Evolutionary conservation across 2,797 vertebrate species (phyloP).

Genomic region (Centroberyx gerrardi): DNA sequence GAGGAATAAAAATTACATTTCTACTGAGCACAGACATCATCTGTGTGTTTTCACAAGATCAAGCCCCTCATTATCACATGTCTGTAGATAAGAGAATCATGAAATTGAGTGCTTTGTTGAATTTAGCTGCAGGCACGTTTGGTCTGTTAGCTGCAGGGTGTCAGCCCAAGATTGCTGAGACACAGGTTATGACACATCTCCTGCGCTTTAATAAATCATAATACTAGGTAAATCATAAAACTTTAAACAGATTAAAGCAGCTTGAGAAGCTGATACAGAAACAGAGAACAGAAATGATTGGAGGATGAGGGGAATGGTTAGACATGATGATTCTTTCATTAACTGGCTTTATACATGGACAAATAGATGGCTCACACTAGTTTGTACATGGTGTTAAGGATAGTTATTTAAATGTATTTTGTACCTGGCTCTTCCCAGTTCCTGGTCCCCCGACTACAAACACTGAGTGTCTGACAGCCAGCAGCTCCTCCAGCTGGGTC

Average conservation of each 20-base stretch:
- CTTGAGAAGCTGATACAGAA: too few species aligned
- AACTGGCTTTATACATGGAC: not conserved
- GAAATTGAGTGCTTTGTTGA: not conserved
- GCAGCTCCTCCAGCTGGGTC: conserved; percentile 85
- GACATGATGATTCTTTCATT: not conserved
- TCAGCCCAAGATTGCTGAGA: not conserved
- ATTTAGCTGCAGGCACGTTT: not conserved
- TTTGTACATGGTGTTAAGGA: conserved; percentile 2
- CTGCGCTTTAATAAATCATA: too few species aligned
- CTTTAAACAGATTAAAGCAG: too few species aligned
- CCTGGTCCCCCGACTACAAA: conserved; percentile 87
- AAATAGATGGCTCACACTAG: not conserved
- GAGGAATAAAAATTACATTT: conserved; percentile 9
- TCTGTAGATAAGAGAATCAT: not conserved
- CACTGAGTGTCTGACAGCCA: conserved; percentile 85
- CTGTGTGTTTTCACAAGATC: not conserved
- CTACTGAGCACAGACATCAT: not conserved
- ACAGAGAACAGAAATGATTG: too few species aligned
- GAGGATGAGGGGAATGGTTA: not conserved
- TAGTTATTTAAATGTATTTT: not conserved
- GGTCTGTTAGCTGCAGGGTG: not conserved
- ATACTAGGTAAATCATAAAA: too few species aligned
- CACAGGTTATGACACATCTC: too few species aligned
- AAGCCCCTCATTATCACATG: too few species aligned
- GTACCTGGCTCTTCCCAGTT: conserved; percentile 87